These are phyloP conservation scores for Microcebus griseorufus DNA, from an alignment of 2,113 vertebrate genomes.

Conservation along the genomic window DNA sequence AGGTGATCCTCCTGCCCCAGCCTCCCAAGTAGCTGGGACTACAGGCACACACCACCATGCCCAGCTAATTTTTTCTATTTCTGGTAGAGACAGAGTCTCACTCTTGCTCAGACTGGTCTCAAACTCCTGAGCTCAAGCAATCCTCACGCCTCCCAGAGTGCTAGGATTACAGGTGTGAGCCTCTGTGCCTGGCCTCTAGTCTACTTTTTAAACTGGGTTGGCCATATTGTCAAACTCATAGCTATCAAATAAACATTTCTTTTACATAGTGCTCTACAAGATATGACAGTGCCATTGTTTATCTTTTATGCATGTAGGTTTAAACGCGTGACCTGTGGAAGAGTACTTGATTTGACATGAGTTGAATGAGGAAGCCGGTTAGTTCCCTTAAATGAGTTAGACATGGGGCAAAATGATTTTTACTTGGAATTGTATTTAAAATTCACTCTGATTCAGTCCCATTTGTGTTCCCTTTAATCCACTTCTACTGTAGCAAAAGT, in stretches of 20 bases:
- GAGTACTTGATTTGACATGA: conserved; percentile 24
- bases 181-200: not conserved
- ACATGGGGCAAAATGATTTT: not conserved
- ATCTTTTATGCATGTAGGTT: not conserved
- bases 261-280: not conserved
- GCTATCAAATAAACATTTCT: not conserved
- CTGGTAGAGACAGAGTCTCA: no score
- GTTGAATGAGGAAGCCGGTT: not conserved
- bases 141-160: no score
- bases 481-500: not conserved
- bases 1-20: no score
- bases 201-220: conserved; percentile 45
- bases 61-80: no score
- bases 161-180: no score
- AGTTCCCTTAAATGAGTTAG: not conserved
- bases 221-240: not conserved
- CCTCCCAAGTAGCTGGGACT: no score
- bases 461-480: not conserved
- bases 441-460: not conserved
- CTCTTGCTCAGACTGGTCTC: no score
- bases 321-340: not conserved
- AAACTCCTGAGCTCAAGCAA: no score
- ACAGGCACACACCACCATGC: no score
- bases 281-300: not conserved
- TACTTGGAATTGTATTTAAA: not conserved